Evolutionary conservation across 2,888 invertebrate genomes (phyloP).

Genomic region (Dasysyrphus tricinctus): DNA sequence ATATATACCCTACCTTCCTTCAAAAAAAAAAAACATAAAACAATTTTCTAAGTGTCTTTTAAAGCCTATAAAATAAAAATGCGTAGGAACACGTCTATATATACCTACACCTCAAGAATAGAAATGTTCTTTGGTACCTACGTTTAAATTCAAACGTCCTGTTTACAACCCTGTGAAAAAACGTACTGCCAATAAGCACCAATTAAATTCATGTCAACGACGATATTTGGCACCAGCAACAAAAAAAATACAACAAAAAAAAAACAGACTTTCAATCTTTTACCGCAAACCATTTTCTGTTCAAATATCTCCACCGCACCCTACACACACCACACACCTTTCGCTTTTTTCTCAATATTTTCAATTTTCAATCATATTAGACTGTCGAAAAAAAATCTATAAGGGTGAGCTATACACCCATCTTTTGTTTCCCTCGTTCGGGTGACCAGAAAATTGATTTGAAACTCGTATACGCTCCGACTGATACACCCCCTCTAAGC

Average conservation of each 20-base stretch:
- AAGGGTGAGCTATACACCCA: neutral
- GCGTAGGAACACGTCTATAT: too few species aligned
- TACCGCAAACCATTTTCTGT: conserved; percentile 39
- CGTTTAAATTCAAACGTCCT: neutral
- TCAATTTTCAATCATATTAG: conserved; percentile 70
- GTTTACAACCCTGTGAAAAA: conserved; percentile 6
- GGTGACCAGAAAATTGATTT: conserved; percentile 25
- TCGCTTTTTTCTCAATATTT: conserved; percentile 24
- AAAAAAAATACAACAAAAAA: conserved; percentile 15
- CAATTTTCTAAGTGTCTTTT: conserved; percentile 54
- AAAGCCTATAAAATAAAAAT: conserved; percentile 29
- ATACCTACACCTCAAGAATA: neutral
- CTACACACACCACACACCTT: neutral
- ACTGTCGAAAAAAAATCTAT: conserved; percentile 57
- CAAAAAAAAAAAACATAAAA: conserved; percentile 54
- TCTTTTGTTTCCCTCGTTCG: conserved; percentile 2
- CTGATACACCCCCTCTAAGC: conserved; percentile 30
- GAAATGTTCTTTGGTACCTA: neutral
- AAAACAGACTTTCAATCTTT: conserved; percentile 40
- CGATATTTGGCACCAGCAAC: conserved; percentile 27
- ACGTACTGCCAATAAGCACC: conserved; percentile 60
- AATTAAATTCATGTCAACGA: conserved; percentile 73
- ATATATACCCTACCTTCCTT: neutral
- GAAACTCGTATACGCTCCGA: neutral
- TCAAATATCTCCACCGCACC: neutral